These are phyloP conservation scores for Chrysogorgia sp. DNA, from an alignment of 92 coral and sea anemone species.

Conservation along the genomic window DNA sequence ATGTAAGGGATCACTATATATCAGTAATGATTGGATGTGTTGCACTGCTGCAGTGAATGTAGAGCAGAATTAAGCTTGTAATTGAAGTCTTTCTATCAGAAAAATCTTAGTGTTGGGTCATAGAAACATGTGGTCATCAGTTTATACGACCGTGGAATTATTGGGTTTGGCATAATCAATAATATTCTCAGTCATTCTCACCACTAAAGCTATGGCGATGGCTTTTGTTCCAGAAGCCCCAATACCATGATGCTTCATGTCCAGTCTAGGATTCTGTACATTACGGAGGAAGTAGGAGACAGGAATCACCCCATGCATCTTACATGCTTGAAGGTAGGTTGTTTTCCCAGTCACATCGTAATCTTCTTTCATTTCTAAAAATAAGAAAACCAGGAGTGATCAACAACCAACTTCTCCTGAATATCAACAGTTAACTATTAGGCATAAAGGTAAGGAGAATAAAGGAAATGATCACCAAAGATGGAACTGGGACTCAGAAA, in stretches of 20 bases:
- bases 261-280: conserved; percentile 80
- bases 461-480: too few species aligned
- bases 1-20: too few species aligned
- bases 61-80: too few species aligned
- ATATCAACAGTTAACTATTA: too few species aligned
- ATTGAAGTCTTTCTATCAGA: too few species aligned
- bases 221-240: conserved; percentile 96
- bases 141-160: too few species aligned
- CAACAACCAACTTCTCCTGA: not conserved
- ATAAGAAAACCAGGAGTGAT: not conserved
- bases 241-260: conserved; percentile 97
- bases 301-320: conserved; percentile 86
- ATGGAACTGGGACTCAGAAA: too few species aligned
- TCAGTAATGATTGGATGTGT: too few species aligned
- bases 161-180: not conserved
- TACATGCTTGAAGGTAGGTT: conserved; percentile 91
- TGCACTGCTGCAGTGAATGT: too few species aligned
- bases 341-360: conserved; percentile 95
- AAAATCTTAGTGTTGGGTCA: too few species aligned
- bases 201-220: conserved; percentile 93
- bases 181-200: conserved; percentile 20
- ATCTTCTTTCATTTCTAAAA: conserved; percentile 89
- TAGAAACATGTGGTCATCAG: too few species aligned
- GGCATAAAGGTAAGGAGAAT: too few species aligned
- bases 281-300: conserved; percentile 91